Percentiles rank a stretch among this genome's conserved stretches.
Conservation (phyloP, 1,140 invertebrate genomes). For the Orchestia grillus region DNA sequence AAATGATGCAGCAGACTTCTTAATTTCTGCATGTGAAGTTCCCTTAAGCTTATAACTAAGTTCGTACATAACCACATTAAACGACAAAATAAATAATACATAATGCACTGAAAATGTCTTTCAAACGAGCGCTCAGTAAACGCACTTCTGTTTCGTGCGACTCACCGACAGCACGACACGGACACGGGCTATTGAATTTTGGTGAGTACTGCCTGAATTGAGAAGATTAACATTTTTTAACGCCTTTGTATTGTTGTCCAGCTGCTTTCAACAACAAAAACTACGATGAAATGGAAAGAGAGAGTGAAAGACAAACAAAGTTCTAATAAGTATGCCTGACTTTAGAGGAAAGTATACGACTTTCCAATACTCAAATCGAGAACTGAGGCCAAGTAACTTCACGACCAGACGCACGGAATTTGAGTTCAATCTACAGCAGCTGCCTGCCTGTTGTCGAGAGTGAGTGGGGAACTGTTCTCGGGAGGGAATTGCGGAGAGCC, state of each 20-base stretch:
- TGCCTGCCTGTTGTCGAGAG: background rate
- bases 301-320: background rate
- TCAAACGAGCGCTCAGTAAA: background rate
- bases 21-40: background rate
- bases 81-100: background rate
- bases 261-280: background rate
- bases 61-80: background rate
- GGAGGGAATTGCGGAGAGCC: background rate
- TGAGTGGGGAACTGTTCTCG: background rate
- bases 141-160: background rate
- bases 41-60: background rate
- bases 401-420: background rate
- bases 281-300: background rate
- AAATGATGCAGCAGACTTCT: background rate
- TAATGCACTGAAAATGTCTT: background rate
- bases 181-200: background rate
- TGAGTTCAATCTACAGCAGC: conserved; percentile 1
- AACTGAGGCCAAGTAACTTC: background rate
- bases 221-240: background rate
- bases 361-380: background rate
- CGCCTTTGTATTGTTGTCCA: background rate
- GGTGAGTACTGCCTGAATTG: background rate
- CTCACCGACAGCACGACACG: background rate
- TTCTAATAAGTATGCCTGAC: background rate
- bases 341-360: background rate